Conservation (phyloP, 37 sponge, comb jelly and placozoan species). For the Chondrilla cf. caribensis region DNA sequence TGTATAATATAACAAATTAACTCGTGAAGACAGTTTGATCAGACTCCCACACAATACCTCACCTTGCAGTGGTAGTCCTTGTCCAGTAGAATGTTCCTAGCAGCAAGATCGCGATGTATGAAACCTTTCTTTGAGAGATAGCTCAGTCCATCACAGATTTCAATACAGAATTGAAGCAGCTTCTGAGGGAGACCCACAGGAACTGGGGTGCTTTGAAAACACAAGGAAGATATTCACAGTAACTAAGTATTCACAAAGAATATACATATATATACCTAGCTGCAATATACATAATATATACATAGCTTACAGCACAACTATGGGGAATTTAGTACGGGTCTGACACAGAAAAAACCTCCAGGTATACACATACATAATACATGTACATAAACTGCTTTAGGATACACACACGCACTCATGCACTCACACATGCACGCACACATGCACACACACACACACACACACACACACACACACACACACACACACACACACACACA, state of each 20-base stretch:
- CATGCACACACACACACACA: constrained; percentile 13
- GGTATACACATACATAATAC: too few relatives aligned
- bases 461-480: constrained; percentile 15
- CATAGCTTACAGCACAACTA: neutral
- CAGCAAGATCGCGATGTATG: constrained; percentile 19
- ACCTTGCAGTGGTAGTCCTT: constrained; percentile 20
- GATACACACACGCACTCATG: constrained; percentile 8
- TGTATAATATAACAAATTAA: neutral
- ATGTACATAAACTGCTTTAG: neutral
- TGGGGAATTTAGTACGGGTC: too few relatives aligned
- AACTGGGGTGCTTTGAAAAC: neutral
- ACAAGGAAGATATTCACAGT: neutral
- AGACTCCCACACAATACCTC: neutral
- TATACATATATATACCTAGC: too few relatives aligned
- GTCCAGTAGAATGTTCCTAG: constrained; percentile 24
- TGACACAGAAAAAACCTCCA: too few relatives aligned
- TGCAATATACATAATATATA: neutral
- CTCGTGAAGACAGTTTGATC: too few relatives aligned
- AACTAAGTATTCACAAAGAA: too few relatives aligned
- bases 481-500: constrained; percentile 11
- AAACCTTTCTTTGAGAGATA: neutral
- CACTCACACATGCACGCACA: constrained; percentile 9
- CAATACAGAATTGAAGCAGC: neutral
- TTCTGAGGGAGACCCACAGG: neutral
- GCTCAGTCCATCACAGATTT: neutral